Percentiles rank a stretch among this genome's conserved stretches.
These are phyloP conservation scores for Heterodera carotae DNA, from an alignment of 1,140 invertebrate species.

Conservation along the genomic window DNA sequence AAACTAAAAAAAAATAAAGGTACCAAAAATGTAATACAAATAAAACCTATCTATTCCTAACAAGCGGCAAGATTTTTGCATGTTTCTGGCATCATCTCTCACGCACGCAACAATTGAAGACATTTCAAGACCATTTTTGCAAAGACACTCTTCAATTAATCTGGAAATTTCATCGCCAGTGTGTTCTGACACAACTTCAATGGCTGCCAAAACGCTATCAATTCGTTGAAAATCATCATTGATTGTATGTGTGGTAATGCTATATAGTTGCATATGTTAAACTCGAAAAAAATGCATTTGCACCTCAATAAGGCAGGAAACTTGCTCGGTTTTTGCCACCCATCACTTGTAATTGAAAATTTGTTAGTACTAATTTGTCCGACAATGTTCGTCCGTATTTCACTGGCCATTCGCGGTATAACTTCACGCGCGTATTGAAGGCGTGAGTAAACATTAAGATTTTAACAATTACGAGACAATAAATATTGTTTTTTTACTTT, in stretches of 20 bases:
- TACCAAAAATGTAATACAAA: background rate
- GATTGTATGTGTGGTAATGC: background rate
- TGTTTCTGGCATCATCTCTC: background rate
- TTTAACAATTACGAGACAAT: background rate
- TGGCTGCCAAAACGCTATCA: background rate
- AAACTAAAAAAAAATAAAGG: constrained; percentile 1
- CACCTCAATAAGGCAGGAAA: constrained; percentile 4
- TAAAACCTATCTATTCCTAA: background rate
- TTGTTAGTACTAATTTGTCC: background rate
- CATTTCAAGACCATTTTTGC: background rate
- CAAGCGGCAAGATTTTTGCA: constrained; percentile 12
- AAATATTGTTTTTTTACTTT: background rate
- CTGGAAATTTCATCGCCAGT: background rate
- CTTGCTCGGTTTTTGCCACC: background rate
- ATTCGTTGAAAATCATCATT: background rate
- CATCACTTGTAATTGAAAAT: constrained; percentile 6
- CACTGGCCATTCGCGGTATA: background rate
- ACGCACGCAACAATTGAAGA: background rate
- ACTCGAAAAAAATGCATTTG: background rate
- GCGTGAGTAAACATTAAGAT: background rate
- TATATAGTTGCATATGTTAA: background rate
- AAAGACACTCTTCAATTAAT: background rate
- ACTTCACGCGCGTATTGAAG: background rate
- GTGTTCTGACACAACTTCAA: constrained; percentile 4
- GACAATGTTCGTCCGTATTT: constrained; percentile 3